phyloP scores from a whole-genome alignment of 1,140 invertebrate genomes.

The Ips nitidus region DNA sequence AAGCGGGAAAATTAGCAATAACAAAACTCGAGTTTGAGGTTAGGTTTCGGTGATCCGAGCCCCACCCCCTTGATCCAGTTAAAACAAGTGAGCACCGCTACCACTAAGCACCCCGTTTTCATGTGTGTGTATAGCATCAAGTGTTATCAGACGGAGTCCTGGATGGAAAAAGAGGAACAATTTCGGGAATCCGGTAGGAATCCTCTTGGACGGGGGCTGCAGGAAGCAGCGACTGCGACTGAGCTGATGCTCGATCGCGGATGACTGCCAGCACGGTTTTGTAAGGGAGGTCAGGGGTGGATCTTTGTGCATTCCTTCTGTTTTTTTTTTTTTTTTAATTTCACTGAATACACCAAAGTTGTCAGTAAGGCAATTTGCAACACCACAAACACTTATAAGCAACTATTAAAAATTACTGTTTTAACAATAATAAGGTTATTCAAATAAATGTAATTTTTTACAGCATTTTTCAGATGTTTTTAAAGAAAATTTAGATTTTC shows the following conservation, averaged over 20 bases:
- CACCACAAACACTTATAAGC: too few species aligned
- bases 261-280: slow-evolving; percentile 20
- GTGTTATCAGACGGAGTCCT: background rate
- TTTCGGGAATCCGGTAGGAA: background rate
- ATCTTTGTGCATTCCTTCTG: background rate
- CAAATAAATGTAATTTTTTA: too few species aligned
- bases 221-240: slow-evolving; percentile 29
- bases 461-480: too few species aligned
- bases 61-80: too few species aligned
- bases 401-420: too few species aligned
- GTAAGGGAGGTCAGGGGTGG: slow-evolving; percentile 1
- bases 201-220: slow-evolving; percentile 19
- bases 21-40: background rate
- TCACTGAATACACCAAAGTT: too few species aligned
- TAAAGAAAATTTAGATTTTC: too few species aligned
- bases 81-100: too few species aligned
- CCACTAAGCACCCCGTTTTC: too few species aligned
- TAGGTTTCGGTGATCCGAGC: background rate
- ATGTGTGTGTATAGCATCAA: too few species aligned
- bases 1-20: background rate
- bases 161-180: slow-evolving; percentile 1
- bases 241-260: slow-evolving; percentile 29
- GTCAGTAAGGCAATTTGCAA: too few species aligned
- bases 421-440: too few species aligned
- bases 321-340: background rate